A percentile compares a stretch with the other conserved stretches of the same genome.
These are phyloP conservation scores for Astropecten irregularis DNA, from an alignment of 53 echinoderm and acorn worm genomes.

Conservation along the genomic window DNA sequence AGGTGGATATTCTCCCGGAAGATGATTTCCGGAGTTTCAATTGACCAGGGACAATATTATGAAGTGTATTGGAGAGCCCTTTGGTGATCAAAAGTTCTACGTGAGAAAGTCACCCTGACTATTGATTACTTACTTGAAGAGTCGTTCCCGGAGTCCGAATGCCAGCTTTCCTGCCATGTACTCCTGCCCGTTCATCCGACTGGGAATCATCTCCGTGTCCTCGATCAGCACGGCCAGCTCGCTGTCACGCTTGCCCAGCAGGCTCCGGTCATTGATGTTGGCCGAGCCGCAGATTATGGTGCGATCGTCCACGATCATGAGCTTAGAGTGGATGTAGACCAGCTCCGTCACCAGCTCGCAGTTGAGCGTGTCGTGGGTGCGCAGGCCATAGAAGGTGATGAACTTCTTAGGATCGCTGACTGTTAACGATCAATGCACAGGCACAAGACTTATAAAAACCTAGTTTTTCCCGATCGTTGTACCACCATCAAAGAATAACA, in stretches of 20 bases:
- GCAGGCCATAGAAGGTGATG: constrained; percentile 87
- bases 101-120: no score
- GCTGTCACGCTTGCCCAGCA: constrained; percentile 91
- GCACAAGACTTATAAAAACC: no score
- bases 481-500: no score
- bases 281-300: constrained; percentile 89
- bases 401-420: constrained; percentile 63
- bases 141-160: constrained; percentile 68
- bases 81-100: no score
- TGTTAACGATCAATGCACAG: no score
- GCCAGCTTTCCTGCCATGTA: constrained; percentile 92
- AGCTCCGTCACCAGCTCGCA: constrained; percentile 81
- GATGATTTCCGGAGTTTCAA: no score
- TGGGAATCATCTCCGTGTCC: constrained; percentile 73
- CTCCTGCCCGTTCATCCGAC: constrained; percentile 78
- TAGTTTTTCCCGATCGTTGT: no score
- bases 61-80: no score
- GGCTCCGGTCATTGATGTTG: constrained; percentile 94
- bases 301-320: constrained; percentile 93
- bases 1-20: no score
- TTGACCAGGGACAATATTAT: no score
- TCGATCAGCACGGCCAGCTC: constrained; percentile 87
- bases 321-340: constrained; percentile 94
- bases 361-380: constrained; percentile 72
- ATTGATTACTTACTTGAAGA: constrained; percentile 87